These are phyloP conservation scores for Drosophila busckii DNA, from an alignment of 1,140 invertebrate genomes.

Conservation along the genomic window DNA sequence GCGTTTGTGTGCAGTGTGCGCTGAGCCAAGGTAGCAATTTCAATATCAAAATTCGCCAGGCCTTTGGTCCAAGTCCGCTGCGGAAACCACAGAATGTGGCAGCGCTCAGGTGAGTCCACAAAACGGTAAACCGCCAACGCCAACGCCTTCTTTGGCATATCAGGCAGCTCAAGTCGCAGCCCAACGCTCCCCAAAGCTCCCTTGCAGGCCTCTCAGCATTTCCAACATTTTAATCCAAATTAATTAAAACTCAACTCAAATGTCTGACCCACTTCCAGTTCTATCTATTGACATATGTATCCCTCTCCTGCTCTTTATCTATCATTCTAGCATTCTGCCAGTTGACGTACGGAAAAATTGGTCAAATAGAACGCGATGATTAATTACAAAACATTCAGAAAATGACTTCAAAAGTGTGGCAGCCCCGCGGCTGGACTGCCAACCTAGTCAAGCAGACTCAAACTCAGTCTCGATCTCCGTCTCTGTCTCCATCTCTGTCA, in stretches of 20 bases:
- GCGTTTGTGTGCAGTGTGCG: slow-evolving; percentile 16
- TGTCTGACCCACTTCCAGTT: slow-evolving; percentile 43
- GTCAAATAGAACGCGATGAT: slow-evolving; percentile 43
- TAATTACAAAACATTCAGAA: slow-evolving; percentile 57
- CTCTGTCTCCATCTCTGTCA: slow-evolving; percentile 15
- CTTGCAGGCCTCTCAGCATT: slow-evolving; percentile 12
- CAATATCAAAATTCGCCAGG: slow-evolving; percentile 70
- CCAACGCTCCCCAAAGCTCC: slow-evolving; percentile 12
- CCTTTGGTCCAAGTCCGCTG: slow-evolving; percentile 62
- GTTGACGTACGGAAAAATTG: slow-evolving; percentile 51
- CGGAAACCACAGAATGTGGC: slow-evolving; percentile 38
- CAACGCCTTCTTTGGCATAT: slow-evolving; percentile 68
- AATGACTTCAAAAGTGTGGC: slow-evolving; percentile 65
- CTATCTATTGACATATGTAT: slow-evolving; percentile 50
- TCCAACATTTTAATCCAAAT: slow-evolving; percentile 68
- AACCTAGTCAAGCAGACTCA: too few relatives aligned
- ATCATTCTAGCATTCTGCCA: background rate
- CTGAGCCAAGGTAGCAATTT: slow-evolving; percentile 66
- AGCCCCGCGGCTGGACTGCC: slow-evolving; percentile 32
- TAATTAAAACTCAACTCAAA: slow-evolving; percentile 58
- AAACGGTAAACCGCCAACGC: slow-evolving; percentile 66
- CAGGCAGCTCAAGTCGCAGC: slow-evolving; percentile 27
- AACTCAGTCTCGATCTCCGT: slow-evolving; percentile 2
- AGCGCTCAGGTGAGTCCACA: slow-evolving; percentile 54
- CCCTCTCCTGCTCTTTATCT: background rate